These are phyloP conservation scores for Caenorhabditis sp. DNA, from an alignment of 2,888 invertebrate genomes.

Conservation along the genomic window DNA sequence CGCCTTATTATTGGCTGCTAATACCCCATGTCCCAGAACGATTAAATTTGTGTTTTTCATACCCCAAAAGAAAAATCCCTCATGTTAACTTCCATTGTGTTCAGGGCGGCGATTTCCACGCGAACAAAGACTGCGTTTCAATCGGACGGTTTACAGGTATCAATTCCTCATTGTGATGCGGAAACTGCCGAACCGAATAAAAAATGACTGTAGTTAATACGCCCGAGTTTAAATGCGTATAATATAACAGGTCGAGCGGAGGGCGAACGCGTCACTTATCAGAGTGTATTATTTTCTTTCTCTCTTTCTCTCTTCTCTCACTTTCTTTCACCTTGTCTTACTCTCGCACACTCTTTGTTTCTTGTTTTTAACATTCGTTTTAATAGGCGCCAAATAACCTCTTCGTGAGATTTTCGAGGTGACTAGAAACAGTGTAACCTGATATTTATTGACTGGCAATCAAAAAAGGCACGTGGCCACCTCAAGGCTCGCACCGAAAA, in stretches of 20 bases:
- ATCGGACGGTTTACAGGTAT: too few species aligned
- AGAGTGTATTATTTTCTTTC: conserved; percentile 18
- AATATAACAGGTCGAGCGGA: conserved; percentile 9
- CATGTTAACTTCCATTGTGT: too few species aligned
- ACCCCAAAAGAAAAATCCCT: too few species aligned
- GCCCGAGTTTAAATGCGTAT: conserved; percentile 7
- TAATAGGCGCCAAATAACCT: conserved; percentile 16
- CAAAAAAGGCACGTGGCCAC: conserved; percentile 23
- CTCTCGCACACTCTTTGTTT: not conserved
- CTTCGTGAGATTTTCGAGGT: not conserved
- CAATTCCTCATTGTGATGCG: too few species aligned
- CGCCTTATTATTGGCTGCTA: not conserved
- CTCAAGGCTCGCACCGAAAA: too few species aligned
- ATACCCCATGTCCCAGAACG: conserved; percentile 1
- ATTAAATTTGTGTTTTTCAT: too few species aligned
- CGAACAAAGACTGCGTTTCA: too few species aligned
- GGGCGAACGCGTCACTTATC: conserved; percentile 23
- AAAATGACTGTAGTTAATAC: not conserved
- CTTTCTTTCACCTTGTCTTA: conserved; percentile 8
- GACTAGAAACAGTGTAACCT: conserved; percentile 20
- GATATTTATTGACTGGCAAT: conserved; percentile 21
- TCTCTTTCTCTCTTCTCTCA: conserved; percentile 3
- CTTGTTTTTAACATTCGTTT: conserved; percentile 12
- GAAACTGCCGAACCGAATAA: not conserved
- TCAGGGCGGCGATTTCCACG: too few species aligned